Base-by-base conservation (phyloP, 35 echinoderm and acorn worm genomes). In the Patiria miniata region DNA sequence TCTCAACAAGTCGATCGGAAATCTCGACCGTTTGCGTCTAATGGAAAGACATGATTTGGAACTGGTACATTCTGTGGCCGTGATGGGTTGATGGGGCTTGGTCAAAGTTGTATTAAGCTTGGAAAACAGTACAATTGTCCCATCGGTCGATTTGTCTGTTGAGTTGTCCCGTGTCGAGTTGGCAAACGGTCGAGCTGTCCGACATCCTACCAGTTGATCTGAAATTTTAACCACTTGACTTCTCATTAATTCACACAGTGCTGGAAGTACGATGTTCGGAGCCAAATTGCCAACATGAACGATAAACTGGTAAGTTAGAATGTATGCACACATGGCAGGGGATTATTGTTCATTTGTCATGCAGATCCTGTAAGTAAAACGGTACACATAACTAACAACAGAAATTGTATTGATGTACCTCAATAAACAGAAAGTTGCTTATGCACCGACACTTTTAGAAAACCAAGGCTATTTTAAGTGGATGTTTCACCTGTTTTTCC, bases 201-300 rank as follows among this genome's bases (percentile, higher is more conserved):
- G n/a, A n/a, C n/a, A n/a, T n/a, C n/a, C n/a, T n/a, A n/a, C n/a
- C n/a, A n/a, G n/a, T n/a, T n/a, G n/a, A n/a, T n/a, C n/a, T n/a
- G n/a, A 38, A 36, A 1, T 33, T 83, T 29, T n/a, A 52, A 83
- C 50, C 2, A 17, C 21, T 18, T 34, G 50, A 16, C 52, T 56
- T 32, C 26, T 39, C 26, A 50, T 80, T 59, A 34, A 33, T 26
- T 86, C 30, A 8, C 22, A 47, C 83, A 86, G 83, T 68, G 21
- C 23, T 86, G 83, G 83, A 86, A 86, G 68, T 86, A 73, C 68
- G 83, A 86, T 47, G 59, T 86, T 10, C 55, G 42, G 30, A 68
- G 38, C 21, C 83, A 86, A 76, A 86, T 86, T 76, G 32, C 83
- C 26, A 36, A 86, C 17, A 86, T 86, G 39, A 32, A 56, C n/a